Percentiles rank a stretch among this genome's conserved stretches.
phyloP scores from a whole-genome alignment of 2,113 vertebrate species.

The Chloropsis cyanopogon region DNA sequence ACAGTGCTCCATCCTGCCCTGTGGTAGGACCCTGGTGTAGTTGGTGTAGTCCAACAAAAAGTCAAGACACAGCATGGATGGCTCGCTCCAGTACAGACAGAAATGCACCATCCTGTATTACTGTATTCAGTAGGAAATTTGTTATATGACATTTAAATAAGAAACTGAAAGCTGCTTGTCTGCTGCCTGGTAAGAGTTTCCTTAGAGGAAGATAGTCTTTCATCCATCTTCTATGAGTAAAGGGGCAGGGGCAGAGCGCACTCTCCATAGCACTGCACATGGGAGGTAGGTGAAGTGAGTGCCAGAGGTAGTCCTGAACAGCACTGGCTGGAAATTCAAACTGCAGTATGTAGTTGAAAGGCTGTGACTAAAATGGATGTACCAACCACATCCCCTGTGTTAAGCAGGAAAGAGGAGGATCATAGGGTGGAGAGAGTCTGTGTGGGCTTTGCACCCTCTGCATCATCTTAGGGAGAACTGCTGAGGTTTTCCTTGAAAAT shows the following conservation, averaged over 20 bases:
- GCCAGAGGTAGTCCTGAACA: neutral
- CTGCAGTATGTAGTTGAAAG: rapidly evolving
- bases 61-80: neutral
- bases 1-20: neutral
- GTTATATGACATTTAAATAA: neutral
- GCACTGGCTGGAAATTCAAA: neutral
- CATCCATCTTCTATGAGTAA: neutral
- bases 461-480: neutral
- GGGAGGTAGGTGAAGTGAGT: neutral
- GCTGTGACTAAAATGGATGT: neutral
- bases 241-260: neutral
- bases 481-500: neutral
- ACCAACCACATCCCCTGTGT: neutral
- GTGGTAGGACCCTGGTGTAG: neutral
- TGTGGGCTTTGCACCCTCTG: rapidly evolving
- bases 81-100: neutral
- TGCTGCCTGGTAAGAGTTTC: neutral
- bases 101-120: neutral
- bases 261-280: neutral
- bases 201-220: neutral
- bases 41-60: neutral
- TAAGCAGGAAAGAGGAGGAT: neutral
- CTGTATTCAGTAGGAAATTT: neutral
- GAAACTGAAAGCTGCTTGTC: neutral
- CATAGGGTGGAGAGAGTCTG: neutral